Percentiles rank a stretch among this genome's conserved stretches.
Conservation (phyloP, 2,113 vertebrate species). For the Labeo rohita region DNA sequence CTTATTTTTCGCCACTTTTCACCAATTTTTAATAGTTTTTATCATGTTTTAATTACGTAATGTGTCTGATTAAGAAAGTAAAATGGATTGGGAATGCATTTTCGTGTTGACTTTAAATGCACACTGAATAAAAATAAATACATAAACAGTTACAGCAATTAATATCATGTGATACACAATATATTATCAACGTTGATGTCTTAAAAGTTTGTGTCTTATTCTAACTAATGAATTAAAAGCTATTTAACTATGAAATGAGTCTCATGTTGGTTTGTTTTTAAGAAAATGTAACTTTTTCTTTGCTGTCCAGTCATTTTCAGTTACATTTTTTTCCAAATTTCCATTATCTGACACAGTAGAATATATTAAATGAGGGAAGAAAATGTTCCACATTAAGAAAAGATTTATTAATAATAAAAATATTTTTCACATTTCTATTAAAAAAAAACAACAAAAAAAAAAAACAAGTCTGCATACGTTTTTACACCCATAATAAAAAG, state of each 20-base stretch:
- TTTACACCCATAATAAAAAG: neutral
- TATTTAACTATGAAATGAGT: conserved; percentile 15
- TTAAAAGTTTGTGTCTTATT: conserved; percentile 19
- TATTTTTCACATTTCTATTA: neutral
- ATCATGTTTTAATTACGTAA: neutral
- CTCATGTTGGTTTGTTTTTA: neutral
- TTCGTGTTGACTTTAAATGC: conserved; percentile 18
- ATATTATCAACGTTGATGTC: conserved; percentile 8
- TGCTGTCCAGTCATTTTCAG: neutral
- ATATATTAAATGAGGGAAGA: too few relatives aligned
- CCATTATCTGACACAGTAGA: neutral
- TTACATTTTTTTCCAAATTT: neutral
- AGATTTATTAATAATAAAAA: too few relatives aligned
- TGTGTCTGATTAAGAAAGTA: neutral
- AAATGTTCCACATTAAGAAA: neutral
- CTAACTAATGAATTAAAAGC: conserved; percentile 3
- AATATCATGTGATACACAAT: neutral
- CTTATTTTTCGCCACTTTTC: neutral
- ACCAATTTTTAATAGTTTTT: neutral
- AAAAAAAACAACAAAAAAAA: neutral
- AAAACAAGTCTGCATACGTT: neutral
- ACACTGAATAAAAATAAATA: neutral
- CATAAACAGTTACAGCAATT: neutral
- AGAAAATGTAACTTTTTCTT: neutral
- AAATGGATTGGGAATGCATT: neutral